These are phyloP conservation scores for Scytalopus superciliaris DNA, from an alignment of 2,113 vertebrate species.

Conservation along the genomic window DNA sequence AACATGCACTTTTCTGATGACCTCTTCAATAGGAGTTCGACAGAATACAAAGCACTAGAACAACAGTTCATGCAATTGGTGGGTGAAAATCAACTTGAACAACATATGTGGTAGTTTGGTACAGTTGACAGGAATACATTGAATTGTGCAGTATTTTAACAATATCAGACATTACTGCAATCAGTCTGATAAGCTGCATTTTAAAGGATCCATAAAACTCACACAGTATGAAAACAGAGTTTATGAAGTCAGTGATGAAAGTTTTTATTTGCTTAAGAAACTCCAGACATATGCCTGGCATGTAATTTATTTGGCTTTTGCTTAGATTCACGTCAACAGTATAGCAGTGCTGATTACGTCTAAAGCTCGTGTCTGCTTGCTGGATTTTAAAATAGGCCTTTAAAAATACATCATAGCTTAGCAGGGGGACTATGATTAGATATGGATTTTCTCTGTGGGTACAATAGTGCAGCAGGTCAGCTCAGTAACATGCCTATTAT, in stretches of 20 bases:
- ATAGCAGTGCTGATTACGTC: neutral
- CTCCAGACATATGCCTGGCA: neutral
- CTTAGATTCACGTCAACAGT: neutral
- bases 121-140: neutral
- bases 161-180: neutral
- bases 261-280: neutral
- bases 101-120: fast-evolving
- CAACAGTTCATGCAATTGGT: constrained; percentile 86
- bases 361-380: neutral
- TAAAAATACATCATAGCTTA: neutral
- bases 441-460: constrained; percentile 22
- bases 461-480: neutral
- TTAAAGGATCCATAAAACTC: neutral
- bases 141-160: neutral
- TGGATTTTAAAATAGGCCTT: constrained; percentile 14
- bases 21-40: constrained; percentile 90
- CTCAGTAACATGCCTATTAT: neutral
- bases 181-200: neutral
- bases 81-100: constrained; percentile 59
- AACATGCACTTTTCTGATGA: constrained; percentile 89
- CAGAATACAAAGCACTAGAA: constrained; percentile 85
- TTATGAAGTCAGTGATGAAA: neutral
- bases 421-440: neutral
- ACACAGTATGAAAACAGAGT: neutral
- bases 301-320: neutral